A percentile compares a stretch with the other conserved stretches of the same genome.
These are phyloP conservation scores for Stenoptilia bipunctidactyla DNA, from an alignment of 2,888 invertebrate species.

Conservation along the genomic window DNA sequence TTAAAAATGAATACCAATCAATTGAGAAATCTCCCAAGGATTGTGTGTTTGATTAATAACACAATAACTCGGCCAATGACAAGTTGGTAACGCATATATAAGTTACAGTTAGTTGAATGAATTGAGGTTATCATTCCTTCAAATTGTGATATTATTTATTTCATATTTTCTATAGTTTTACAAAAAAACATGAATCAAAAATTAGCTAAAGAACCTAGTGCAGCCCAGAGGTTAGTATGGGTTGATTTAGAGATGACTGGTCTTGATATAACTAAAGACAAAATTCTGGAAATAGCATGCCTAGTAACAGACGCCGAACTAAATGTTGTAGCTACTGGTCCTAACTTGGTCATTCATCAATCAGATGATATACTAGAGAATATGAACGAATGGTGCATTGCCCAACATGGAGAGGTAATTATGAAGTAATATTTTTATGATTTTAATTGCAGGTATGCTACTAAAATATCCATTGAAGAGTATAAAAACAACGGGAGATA, in stretches of 20 bases:
- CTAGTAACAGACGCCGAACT: slow-evolving; percentile 87
- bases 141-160: no score
- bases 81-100: no score
- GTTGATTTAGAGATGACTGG: slow-evolving; percentile 93
- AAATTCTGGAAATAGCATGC: slow-evolving; percentile 91
- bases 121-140: no score
- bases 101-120: no score
- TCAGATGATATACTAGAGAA: slow-evolving; percentile 75
- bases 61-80: no score
- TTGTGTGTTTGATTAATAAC: no score
- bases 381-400: slow-evolving; percentile 89
- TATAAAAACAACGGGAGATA: no score
- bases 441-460: background rate
- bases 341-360: slow-evolving; percentile 84
- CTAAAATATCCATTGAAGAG: no score
- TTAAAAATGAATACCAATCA: no score
- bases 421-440: background rate
- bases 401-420: slow-evolving; percentile 82
- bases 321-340: slow-evolving; percentile 81
- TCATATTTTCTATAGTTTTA: no score
- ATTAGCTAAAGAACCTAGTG: slow-evolving; percentile 11
- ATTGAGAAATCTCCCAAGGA: no score
- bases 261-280: slow-evolving; percentile 79
- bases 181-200: background rate
- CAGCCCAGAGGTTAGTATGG: slow-evolving; percentile 75